Evolutionary conservation across 2,797 vertebrate species (phyloP).

Genomic region (Acridotheres tristis): DNA sequence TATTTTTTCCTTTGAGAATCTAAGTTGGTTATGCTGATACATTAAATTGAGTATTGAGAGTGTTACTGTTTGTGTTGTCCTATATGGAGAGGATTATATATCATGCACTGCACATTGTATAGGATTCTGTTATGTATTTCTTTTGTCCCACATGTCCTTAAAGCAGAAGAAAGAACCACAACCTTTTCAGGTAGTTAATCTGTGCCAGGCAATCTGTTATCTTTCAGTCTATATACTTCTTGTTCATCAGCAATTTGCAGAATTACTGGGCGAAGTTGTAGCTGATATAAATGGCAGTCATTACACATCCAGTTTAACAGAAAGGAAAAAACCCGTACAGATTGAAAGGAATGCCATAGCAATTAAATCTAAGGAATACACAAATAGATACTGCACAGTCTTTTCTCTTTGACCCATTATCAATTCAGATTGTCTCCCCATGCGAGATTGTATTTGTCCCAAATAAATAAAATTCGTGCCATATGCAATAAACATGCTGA

Average conservation of each 20-base stretch:
- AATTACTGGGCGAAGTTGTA: background rate
- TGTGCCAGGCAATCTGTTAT: background rate
- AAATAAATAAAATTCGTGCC: slow-evolving; percentile 18
- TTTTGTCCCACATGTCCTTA: background rate
- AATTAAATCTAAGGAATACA: background rate
- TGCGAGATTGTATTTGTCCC: background rate
- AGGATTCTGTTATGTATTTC: background rate
- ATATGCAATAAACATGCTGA: background rate
- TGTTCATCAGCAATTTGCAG: background rate
- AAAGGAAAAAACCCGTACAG: background rate
- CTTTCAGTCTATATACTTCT: background rate
- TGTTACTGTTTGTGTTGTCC: background rate
- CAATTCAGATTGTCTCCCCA: background rate
- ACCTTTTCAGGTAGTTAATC: background rate
- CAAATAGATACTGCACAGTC: background rate
- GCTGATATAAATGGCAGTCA: background rate
- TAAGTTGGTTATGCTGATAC: background rate
- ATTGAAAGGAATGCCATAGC: background rate
- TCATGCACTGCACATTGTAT: background rate
- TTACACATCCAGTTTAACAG: background rate
- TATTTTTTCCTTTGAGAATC: background rate
- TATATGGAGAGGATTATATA: background rate
- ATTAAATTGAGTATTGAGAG: background rate
- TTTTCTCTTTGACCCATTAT: background rate
- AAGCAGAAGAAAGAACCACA: background rate